phyloP scores from a whole-genome alignment of 2,888 invertebrate genomes.

The Acrobasis consociella region DNA sequence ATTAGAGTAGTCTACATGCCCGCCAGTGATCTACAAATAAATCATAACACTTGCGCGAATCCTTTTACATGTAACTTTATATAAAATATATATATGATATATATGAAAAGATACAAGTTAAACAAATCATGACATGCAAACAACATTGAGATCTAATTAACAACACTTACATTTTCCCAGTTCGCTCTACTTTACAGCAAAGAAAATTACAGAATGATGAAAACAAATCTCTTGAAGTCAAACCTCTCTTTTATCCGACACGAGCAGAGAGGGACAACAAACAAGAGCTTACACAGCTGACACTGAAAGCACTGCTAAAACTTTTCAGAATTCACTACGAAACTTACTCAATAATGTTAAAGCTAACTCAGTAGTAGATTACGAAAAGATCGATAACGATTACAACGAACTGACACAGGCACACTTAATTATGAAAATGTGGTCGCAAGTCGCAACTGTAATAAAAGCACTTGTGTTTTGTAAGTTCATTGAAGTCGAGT shows the following conservation, averaged over 20 bases:
- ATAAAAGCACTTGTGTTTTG: slow-evolving; percentile 52
- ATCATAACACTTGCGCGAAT: slow-evolving; percentile 31
- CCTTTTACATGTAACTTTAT: neutral
- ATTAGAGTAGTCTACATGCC: slow-evolving; percentile 65
- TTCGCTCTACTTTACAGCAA: slow-evolving; percentile 63
- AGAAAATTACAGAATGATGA: slow-evolving; percentile 72
- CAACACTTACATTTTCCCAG: slow-evolving; percentile 65
- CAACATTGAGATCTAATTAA: slow-evolving; percentile 31
- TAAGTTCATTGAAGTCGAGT: slow-evolving; percentile 54
- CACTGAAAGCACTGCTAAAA: slow-evolving; percentile 76
- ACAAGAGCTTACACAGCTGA: slow-evolving; percentile 62
- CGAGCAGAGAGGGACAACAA: slow-evolving; percentile 64
- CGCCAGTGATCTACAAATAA: slow-evolving; percentile 60
- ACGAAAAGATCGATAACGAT: slow-evolving; percentile 48
- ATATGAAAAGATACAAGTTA: slow-evolving; percentile 25
- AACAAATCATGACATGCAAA: slow-evolving; percentile 30
- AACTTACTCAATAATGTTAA: slow-evolving; percentile 46
- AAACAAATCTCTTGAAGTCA: slow-evolving; percentile 66
- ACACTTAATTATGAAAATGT: slow-evolving; percentile 44
- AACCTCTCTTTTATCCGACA: slow-evolving; percentile 72
- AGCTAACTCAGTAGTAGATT: slow-evolving; percentile 45
- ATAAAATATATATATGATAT: too few species aligned
- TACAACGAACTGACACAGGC: slow-evolving; percentile 40
- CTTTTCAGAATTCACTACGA: slow-evolving; percentile 66
- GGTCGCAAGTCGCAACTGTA: slow-evolving; percentile 43